These are phyloP conservation scores for Drosophila sechellia DNA, from an alignment of 1,140 invertebrate species.

Conservation along the genomic window DNA sequence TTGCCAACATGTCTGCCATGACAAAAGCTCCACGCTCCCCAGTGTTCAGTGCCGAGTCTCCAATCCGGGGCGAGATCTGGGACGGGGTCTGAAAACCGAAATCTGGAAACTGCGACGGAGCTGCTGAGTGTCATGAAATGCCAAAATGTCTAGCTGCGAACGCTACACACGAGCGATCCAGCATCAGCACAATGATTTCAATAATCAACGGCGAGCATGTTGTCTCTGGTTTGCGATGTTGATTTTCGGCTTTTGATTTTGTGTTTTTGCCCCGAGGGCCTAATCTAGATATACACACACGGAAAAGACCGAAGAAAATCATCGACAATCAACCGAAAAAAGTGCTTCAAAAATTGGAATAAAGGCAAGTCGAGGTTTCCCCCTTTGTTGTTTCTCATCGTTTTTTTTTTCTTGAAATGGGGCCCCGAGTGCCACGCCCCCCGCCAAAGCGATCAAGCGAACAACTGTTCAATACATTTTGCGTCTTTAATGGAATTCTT, in stretches of 20 bases:
- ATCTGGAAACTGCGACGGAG: slow-evolving; percentile 59
- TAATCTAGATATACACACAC: slow-evolving; percentile 76
- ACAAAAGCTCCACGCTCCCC: slow-evolving; percentile 63
- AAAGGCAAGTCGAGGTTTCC: slow-evolving; percentile 59
- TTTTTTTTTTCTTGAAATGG: slow-evolving; percentile 16
- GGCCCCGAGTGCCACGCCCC: slow-evolving; percentile 58
- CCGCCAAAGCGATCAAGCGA: slow-evolving; percentile 30
- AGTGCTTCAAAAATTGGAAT: slow-evolving; percentile 60
- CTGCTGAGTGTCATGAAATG: slow-evolving; percentile 63
- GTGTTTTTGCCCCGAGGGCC: slow-evolving; percentile 60
- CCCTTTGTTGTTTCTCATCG: slow-evolving; percentile 43
- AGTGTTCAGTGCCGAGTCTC: neutral
- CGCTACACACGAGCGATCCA: slow-evolving; percentile 61
- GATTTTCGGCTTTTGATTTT: slow-evolving; percentile 45
- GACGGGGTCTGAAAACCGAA: slow-evolving; percentile 45
- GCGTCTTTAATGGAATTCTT: slow-evolving; percentile 83
- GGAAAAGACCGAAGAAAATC: slow-evolving; percentile 44
- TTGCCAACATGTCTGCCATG: slow-evolving; percentile 81
- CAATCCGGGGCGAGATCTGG: slow-evolving; percentile 22
- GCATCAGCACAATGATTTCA: slow-evolving; percentile 75
- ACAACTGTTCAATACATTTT: slow-evolving; percentile 77
- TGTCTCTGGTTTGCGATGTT: slow-evolving; percentile 49
- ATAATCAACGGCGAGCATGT: slow-evolving; percentile 67
- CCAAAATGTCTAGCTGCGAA: slow-evolving; percentile 80
- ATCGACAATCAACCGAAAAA: slow-evolving; percentile 67